A percentile compares a stretch with the other conserved stretches of the same genome.
Evolutionary conservation across 2,113 vertebrate genomes (phyloP).

Genomic region (Pseudolaguvia tuberculata): DNA sequence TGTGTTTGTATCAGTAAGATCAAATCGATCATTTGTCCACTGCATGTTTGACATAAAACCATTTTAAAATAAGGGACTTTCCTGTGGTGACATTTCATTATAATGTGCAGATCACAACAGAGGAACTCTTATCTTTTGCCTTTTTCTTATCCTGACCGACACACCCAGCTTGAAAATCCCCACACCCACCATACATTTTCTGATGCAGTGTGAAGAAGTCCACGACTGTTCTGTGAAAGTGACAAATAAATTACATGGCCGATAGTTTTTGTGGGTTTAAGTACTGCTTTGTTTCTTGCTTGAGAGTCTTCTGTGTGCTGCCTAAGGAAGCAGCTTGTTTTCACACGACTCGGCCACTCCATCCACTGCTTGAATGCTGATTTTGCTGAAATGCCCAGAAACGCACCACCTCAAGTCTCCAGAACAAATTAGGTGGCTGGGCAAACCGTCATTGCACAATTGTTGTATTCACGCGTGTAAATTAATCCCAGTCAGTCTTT

Average conservation of each 20-base stretch:
- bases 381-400: background rate
- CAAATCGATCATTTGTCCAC: background rate
- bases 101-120: background rate
- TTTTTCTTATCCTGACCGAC: background rate
- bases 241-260: background rate
- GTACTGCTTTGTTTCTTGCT: background rate
- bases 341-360: background rate
- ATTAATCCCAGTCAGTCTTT: background rate
- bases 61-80: background rate
- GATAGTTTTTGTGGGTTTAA: background rate
- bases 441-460: background rate
- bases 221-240: background rate
- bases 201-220: background rate
- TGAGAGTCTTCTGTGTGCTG: background rate
- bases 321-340: background rate
- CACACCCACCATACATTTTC: background rate
- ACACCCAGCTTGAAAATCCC: background rate
- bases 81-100: background rate
- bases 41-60: background rate
- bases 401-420: background rate
- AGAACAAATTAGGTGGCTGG: background rate
- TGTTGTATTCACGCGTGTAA: background rate
- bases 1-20: background rate
- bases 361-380: background rate
- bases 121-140: background rate